Percentiles rank a stretch among this genome's conserved stretches.
These are phyloP conservation scores for Cephus pygmeus DNA, from an alignment of 2,888 invertebrate species.

Conservation along the genomic window DNA sequence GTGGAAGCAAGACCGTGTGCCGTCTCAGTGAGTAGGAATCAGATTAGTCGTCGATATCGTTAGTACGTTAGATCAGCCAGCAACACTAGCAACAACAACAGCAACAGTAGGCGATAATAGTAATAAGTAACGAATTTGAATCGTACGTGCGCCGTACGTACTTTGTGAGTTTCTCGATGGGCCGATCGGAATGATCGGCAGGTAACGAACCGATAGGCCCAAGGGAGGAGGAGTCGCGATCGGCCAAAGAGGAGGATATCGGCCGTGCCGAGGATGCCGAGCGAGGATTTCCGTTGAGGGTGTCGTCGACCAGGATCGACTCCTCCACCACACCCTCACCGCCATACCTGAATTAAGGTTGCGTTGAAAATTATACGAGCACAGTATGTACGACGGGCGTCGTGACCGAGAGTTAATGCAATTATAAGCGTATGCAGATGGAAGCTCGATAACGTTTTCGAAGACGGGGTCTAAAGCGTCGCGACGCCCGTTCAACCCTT, in stretches of 20 bases:
- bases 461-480: background rate
- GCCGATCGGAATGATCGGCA: slow-evolving; percentile 36
- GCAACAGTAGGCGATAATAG: slow-evolving; percentile 1
- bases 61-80: background rate
- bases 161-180: slow-evolving; percentile 8
- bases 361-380: background rate
- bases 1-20: background rate
- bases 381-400: background rate
- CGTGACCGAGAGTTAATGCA: background rate
- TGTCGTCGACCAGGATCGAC: slow-evolving; percentile 62
- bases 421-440: background rate
- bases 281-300: slow-evolving; percentile 62
- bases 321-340: slow-evolving; percentile 59
- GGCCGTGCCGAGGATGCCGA: slow-evolving; percentile 44
- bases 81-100: background rate
- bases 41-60: background rate
- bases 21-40: background rate
- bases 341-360: slow-evolving; percentile 56
- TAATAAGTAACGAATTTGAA: background rate
- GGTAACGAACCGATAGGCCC: slow-evolving; percentile 31
- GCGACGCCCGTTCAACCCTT: background rate
- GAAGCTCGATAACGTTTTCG: background rate
- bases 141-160: slow-evolving; percentile 8
- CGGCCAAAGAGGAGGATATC: slow-evolving; percentile 34
- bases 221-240: slow-evolving; percentile 29